These are phyloP conservation scores for Sisyra terminalis DNA, from an alignment of 2,888 invertebrate genomes.

Conservation along the genomic window DNA sequence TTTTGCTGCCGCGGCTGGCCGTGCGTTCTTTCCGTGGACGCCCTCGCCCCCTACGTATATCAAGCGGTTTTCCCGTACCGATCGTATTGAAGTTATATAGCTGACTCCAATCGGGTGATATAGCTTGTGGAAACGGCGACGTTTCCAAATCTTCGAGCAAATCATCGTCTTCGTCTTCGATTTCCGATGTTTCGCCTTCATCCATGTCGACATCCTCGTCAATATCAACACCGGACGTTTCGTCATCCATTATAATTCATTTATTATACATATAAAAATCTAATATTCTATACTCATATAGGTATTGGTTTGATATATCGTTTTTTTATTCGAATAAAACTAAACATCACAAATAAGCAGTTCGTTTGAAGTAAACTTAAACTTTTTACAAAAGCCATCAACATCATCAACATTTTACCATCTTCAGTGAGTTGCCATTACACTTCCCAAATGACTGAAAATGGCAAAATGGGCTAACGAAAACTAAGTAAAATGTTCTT, in stretches of 20 bases:
- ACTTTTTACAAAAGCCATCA: too few species aligned
- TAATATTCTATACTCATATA: too few species aligned
- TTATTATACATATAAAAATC: constrained; percentile 7
- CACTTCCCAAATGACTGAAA: too few species aligned
- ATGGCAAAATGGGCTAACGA: too few species aligned
- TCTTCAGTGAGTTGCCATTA: too few species aligned
- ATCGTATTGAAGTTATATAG: constrained; percentile 44
- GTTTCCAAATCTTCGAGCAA: constrained; percentile 33
- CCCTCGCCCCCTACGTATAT: constrained; percentile 57
- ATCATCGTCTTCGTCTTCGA: constrained; percentile 53
- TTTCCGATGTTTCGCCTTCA: constrained; percentile 56
- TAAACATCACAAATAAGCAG: too few species aligned
- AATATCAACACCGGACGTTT: constrained; percentile 24
- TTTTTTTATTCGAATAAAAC: too few species aligned
- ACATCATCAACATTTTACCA: too few species aligned
- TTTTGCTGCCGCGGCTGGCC: constrained; percentile 18
- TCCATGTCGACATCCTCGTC: constrained; percentile 57
- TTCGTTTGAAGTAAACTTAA: too few species aligned
- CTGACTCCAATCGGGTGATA: constrained; percentile 46
- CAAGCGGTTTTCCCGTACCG: constrained; percentile 37
- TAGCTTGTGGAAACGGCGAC: constrained; percentile 27
- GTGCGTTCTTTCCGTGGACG: constrained; percentile 61
- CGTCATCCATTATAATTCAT: constrained; percentile 22
- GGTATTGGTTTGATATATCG: too few species aligned
- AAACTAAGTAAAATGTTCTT: too few species aligned